These are phyloP conservation scores for Chrysolina haemoptera DNA, from an alignment of 2,888 invertebrate species.

Conservation along the genomic window DNA sequence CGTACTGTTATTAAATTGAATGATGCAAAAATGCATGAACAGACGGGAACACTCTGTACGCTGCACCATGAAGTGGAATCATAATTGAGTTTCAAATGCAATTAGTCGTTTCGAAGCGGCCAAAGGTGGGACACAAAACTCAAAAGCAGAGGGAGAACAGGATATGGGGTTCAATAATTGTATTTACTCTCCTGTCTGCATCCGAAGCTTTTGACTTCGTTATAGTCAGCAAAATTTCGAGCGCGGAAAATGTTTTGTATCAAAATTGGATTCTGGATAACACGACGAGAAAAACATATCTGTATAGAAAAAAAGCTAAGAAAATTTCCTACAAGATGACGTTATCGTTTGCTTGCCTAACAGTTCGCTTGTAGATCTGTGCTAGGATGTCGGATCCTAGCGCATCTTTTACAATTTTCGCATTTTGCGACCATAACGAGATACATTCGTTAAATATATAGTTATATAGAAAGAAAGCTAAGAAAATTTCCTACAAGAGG, in stretches of 20 bases:
- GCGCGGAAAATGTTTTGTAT: not conserved
- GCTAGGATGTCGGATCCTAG: too few relatives aligned
- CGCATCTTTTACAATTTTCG: too few relatives aligned
- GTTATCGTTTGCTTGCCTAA: too few relatives aligned
- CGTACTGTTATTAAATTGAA: too few relatives aligned
- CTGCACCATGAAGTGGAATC: not conserved
- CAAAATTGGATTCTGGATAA: not conserved
- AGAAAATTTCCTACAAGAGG: too few relatives aligned
- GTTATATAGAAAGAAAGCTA: too few relatives aligned
- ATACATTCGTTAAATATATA: too few relatives aligned
- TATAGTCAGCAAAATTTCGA: not conserved
- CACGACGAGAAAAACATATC: too few relatives aligned
- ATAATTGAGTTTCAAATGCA: not conserved
- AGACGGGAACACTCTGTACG: not conserved
- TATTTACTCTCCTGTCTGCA: constrained; percentile 6
- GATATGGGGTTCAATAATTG: constrained; percentile 2
- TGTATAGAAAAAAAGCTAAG: too few relatives aligned
- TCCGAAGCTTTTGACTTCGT: not conserved
- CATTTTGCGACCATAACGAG: too few relatives aligned
- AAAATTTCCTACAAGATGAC: too few relatives aligned
- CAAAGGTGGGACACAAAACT: constrained; percentile 1
- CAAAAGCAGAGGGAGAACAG: constrained; percentile 2
- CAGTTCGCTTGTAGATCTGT: too few relatives aligned
- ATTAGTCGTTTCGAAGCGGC: not conserved
- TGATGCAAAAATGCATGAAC: not conserved